Evolutionary conservation across 2,113 vertebrate genomes (phyloP).

Genomic region (Poeciliopsis prolifica): DNA sequence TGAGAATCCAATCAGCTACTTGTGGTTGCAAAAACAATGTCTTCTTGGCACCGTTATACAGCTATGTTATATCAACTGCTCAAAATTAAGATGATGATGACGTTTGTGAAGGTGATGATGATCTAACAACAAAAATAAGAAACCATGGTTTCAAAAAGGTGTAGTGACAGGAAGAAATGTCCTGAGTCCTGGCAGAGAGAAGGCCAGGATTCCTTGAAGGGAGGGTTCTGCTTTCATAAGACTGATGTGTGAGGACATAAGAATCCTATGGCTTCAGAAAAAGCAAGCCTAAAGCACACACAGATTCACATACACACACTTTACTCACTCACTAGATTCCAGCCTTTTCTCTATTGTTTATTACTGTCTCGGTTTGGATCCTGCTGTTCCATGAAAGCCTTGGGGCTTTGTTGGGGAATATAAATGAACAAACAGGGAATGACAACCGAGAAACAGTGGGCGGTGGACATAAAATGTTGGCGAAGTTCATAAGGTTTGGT

Average conservation of each 20-base stretch:
- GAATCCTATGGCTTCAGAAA: slow-evolving; percentile 49
- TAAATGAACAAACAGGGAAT: not conserved
- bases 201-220: slow-evolving; percentile 61
- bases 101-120: not conserved
- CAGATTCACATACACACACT: slow-evolving; percentile 4
- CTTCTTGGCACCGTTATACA: no score
- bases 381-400: not conserved
- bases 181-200: slow-evolving; percentile 31
- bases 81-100: slow-evolving; percentile 5
- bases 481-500: not conserved
- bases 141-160: slow-evolving; percentile 9
- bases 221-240: slow-evolving; percentile 48
- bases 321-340: slow-evolving; percentile 18
- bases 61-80: no score
- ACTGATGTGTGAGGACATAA: slow-evolving; percentile 72
- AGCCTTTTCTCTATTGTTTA: slow-evolving; percentile 31
- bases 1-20: no score
- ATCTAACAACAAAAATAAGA: slow-evolving; percentile 6
- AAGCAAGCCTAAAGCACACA: slow-evolving; percentile 25
- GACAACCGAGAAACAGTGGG: not conserved
- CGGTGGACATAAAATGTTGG: not conserved
- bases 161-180: slow-evolving; percentile 23
- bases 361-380: not conserved
- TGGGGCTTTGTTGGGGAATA: not conserved
- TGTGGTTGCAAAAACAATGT: no score